phyloP scores from a whole-genome alignment of 1,140 invertebrate species.

The Calliphora vicina region DNA sequence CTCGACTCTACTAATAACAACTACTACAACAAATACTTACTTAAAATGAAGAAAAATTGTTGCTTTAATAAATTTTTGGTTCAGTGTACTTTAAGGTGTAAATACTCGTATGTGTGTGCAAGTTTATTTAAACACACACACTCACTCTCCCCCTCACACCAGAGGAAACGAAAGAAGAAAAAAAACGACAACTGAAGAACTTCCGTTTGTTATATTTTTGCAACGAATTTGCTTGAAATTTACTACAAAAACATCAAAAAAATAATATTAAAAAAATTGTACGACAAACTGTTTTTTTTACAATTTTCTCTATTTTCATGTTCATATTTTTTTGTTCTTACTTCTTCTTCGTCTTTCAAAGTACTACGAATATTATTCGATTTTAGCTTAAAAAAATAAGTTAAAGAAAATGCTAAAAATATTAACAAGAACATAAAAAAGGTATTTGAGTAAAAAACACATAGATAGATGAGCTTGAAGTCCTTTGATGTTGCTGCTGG shows the following conservation, averaged over 20 bases:
- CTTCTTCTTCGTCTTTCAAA: too few relatives aligned
- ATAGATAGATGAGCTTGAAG: not conserved
- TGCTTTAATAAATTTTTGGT: not conserved
- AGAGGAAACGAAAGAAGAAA: not conserved
- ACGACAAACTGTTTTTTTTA: not conserved
- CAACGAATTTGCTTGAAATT: not conserved
- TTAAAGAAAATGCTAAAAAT: not conserved
- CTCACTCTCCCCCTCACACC: not conserved
- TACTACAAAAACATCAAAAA: not conserved
- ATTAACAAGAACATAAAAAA: not conserved
- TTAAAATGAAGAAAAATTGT: not conserved
- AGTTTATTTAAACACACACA: not conserved
- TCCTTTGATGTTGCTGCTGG: not conserved
- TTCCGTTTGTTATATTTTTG: conserved; percentile 2
- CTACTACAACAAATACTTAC: not conserved
- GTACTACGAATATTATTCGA: not conserved
- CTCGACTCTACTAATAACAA: not conserved
- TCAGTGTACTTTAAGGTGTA: conserved; percentile 10
- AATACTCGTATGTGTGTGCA: not conserved
- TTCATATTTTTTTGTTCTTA: too few relatives aligned
- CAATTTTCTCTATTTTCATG: too few relatives aligned
- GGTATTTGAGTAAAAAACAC: not conserved
- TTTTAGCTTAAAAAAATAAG: not conserved
- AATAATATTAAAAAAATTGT: too few relatives aligned
- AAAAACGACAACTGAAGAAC: not conserved